Evolutionary conservation across 2,113 vertebrate genomes (phyloP), one percentile per base, ranked within the genome.

Genomic region (Mesocricetus auratus): DNA sequence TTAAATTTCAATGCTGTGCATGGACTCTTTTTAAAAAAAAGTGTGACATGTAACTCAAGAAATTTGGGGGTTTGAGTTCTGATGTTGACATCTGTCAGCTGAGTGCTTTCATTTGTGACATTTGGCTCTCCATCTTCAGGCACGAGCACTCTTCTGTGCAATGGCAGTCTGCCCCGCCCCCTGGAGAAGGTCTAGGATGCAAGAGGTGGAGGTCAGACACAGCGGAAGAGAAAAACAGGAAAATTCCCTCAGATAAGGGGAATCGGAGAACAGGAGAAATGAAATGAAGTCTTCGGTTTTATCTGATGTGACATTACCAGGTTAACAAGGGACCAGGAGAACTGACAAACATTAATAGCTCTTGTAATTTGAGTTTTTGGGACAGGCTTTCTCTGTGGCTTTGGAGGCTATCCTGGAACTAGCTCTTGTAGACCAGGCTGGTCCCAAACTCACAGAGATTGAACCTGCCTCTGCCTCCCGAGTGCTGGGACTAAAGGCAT

Each of bases 311-410:
- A 88, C 64, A 31, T 45, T n/a, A 50, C 22, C 17, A 96, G 71
- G 33, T 9, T n/a, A 88, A 78, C 66, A 78, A n/a, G 42, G 1
- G 22, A 85, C 45, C 64, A 74, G 10, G 6, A 36, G 42, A 47
- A 15, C 11, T 50, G 58, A 47, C 36, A 17, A 31, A 75, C 0
- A 93, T 21, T 88, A 78, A 22, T 3, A 31, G 64, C 56, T 88
- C 42, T 95, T 96, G 81, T 87, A 77, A 90, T 60, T 86, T 66
- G 66, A 0, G n/a, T n/a, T n/a, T n/a, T n/a, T n/a, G n/a, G n/a
- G n/a, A n/a, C n/a, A n/a, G n/a, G n/a, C n/a, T n/a, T n/a, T n/a
- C n/a, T n/a, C n/a, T n/a, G n/a, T n/a, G n/a, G n/a, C n/a, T n/a
- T n/a, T n/a, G n/a, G n/a, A n/a, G n/a, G n/a, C n/a, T n/a, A n/a